These are phyloP conservation scores for Rhinoptilus africanus DNA, from an alignment of 2,113 vertebrate species.

Conservation along the genomic window DNA sequence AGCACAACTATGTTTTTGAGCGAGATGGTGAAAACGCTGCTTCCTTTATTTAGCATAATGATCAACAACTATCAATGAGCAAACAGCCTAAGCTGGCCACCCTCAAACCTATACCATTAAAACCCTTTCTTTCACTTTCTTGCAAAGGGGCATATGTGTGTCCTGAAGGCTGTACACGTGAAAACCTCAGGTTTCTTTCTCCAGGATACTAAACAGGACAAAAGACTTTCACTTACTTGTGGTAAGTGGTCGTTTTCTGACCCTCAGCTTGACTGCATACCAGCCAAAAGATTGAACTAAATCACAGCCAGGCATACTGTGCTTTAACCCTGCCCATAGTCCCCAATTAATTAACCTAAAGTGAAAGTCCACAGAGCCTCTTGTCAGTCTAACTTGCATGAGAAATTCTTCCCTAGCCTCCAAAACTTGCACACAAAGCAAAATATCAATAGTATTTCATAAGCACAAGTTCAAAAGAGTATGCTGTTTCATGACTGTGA, in stretches of 20 bases:
- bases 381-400: neutral
- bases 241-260: neutral
- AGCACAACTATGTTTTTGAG: neutral
- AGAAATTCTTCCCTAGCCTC: neutral
- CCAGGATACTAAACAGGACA: neutral
- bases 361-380: neutral
- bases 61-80: neutral
- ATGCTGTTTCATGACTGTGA: neutral
- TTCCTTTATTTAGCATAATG: neutral
- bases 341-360: slow-evolving; percentile 36
- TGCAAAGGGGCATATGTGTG: neutral
- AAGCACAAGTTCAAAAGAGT: neutral
- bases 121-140: neutral
- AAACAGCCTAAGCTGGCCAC: neutral
- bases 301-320: neutral
- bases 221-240: neutral
- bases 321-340: neutral
- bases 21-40: neutral
- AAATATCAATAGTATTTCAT: neutral
- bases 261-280: neutral
- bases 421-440: neutral
- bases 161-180: neutral
- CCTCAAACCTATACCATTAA: neutral
- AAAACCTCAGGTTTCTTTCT: neutral
- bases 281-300: neutral